Conservation (phyloP, 2,888 invertebrate genomes). For the Eremobia ochroleuca region DNA sequence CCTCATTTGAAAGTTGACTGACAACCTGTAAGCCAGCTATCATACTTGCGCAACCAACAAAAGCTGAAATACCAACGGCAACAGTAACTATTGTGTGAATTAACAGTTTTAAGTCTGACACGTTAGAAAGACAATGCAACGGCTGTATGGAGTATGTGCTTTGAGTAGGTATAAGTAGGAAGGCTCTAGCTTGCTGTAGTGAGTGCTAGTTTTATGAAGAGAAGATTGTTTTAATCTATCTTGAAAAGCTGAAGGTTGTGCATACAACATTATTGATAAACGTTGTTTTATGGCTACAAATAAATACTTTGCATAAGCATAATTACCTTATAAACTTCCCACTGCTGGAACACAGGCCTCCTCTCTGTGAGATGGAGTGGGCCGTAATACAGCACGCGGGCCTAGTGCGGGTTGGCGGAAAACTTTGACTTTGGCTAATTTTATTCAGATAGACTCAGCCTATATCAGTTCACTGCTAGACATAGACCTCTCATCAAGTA, state of each 20-base stretch:
- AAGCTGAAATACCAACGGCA: constrained; percentile 54
- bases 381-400: too few relatives aligned
- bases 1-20: constrained; percentile 61
- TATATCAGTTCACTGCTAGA: too few relatives aligned
- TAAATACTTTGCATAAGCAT: too few relatives aligned
- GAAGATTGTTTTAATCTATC: neutral
- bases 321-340: too few relatives aligned
- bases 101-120: constrained; percentile 67
- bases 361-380: too few relatives aligned
- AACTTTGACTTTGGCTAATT: too few relatives aligned
- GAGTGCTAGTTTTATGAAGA: neutral
- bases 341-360: too few relatives aligned
- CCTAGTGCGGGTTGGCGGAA: too few relatives aligned
- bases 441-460: too few relatives aligned
- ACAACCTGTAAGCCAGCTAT: constrained; percentile 55
- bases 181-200: neutral
- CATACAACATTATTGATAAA: too few relatives aligned
- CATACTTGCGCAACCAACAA: constrained; percentile 54
- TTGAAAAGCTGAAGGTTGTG: neutral
- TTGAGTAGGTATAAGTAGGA: constrained; percentile 14
- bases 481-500: neutral
- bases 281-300: neutral
- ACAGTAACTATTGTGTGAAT: constrained; percentile 65
- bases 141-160: constrained; percentile 20
- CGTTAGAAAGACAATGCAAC: constrained; percentile 59